These are phyloP conservation scores for Perognathus longimembris DNA, from an alignment of 2,113 vertebrate genomes.

Conservation along the genomic window DNA sequence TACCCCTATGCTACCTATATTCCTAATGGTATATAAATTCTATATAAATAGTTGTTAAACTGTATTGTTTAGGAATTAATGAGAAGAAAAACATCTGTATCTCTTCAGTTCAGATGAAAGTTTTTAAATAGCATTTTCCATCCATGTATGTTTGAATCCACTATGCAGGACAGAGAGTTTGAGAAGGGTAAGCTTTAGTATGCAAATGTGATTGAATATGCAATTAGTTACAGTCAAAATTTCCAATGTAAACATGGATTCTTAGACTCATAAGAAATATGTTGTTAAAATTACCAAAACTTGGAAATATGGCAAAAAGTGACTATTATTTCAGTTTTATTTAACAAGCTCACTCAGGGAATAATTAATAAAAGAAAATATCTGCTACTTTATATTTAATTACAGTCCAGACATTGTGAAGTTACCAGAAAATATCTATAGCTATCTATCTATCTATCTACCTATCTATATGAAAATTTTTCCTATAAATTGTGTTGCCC, in stretches of 20 bases:
- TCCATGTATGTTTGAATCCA: neutral
- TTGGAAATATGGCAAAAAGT: conserved; percentile 2
- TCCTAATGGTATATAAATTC: neutral
- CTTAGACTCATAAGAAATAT: neutral
- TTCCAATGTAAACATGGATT: conserved; percentile 3
- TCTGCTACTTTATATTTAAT: neutral
- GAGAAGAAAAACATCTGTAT: neutral
- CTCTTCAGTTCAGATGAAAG: neutral
- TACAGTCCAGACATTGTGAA: neutral
- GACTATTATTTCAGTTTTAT: neutral
- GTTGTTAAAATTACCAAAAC: neutral
- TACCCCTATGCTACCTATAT: neutral
- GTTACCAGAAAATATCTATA: neutral
- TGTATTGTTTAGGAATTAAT: neutral
- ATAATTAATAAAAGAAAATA: neutral
- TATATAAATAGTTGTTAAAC: neutral
- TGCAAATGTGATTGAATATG: neutral
- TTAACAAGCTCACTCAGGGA: neutral
- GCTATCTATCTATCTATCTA: neutral
- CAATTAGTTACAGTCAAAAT: neutral
- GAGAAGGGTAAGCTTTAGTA: neutral
- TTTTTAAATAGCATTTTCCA: conserved; percentile 12
- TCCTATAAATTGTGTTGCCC: neutral
- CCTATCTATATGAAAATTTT: neutral
- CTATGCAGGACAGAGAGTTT: neutral